Conservation (phyloP, 1,140 invertebrate genomes). For the Drosophila lowei region DNA sequence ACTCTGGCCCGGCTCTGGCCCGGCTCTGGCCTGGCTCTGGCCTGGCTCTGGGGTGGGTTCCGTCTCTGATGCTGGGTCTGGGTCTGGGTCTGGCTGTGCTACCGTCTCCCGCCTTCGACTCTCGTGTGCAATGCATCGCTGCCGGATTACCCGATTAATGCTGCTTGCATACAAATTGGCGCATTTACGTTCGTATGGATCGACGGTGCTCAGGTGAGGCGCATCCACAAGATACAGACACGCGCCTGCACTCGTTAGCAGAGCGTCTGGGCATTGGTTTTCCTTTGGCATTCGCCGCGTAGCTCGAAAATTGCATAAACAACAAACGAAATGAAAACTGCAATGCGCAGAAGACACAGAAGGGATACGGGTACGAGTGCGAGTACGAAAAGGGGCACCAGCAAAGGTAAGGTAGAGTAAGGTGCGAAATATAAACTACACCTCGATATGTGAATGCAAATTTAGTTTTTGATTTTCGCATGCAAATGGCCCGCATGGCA, state of each 20-base stretch:
- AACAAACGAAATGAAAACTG: constrained; percentile 63
- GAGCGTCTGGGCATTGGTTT: constrained; percentile 46
- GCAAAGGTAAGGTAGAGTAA: constrained; percentile 6
- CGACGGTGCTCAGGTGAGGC: neutral
- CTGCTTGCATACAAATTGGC: constrained; percentile 80
- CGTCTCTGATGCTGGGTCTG: constrained; percentile 25
- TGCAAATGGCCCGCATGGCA: constrained; percentile 33
- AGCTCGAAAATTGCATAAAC: constrained; percentile 69
- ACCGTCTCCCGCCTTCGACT: neutral
- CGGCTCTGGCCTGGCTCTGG: constrained; percentile 15
- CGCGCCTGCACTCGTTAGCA: constrained; percentile 71
- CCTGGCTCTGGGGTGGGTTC: constrained; percentile 16
- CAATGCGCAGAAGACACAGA: constrained; percentile 2
- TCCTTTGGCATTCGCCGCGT: constrained; percentile 44
- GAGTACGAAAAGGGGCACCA: no score
- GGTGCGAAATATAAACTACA: constrained; percentile 74
- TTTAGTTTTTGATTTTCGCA: constrained; percentile 46
- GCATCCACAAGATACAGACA: constrained; percentile 63
- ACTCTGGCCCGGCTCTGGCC: constrained; percentile 21
- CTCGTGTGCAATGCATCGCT: constrained; percentile 64
- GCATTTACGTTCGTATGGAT: constrained; percentile 57
- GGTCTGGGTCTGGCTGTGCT: constrained; percentile 22
- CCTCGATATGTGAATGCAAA: constrained; percentile 66
- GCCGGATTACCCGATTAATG: constrained; percentile 79
- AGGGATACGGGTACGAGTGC: neutral